phyloP scores from a whole-genome alignment of 2,888 invertebrate species.

The Pyrgus malvae region DNA sequence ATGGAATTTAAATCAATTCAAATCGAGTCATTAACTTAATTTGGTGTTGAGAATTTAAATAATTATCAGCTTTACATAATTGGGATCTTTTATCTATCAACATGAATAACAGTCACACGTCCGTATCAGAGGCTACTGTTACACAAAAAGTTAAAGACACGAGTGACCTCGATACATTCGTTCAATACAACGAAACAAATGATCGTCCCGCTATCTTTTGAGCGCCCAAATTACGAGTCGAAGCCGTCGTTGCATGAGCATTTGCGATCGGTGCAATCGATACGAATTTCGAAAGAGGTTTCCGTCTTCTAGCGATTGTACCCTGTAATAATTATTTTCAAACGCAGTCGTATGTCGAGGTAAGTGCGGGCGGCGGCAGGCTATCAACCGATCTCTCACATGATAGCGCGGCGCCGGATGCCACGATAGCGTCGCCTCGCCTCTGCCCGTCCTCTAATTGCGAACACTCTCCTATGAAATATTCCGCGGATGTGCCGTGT shows the following conservation, averaged over 20 bases:
- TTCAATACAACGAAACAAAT: slow-evolving; percentile 1
- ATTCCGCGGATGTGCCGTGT: slow-evolving; percentile 54
- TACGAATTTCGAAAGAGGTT: slow-evolving; percentile 14
- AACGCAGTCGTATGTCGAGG: slow-evolving; percentile 34
- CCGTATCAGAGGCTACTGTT: slow-evolving; percentile 4
- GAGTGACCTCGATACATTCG: slow-evolving; percentile 3
- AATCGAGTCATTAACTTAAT: neutral
- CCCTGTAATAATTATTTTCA: slow-evolving; percentile 35
- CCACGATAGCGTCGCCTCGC: slow-evolving; percentile 57
- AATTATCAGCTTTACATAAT: neutral
- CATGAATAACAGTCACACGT: slow-evolving; percentile 8
- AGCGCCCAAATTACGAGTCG: neutral
- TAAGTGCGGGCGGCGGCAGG: slow-evolving; percentile 34
- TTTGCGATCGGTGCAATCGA: slow-evolving; percentile 25
- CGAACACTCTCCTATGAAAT: slow-evolving; percentile 58
- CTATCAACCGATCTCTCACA: slow-evolving; percentile 65
- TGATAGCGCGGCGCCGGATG: slow-evolving; percentile 65
- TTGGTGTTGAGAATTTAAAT: neutral
- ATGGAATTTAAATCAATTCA: neutral
- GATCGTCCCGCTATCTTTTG: slow-evolving; percentile 22
- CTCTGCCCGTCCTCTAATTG: slow-evolving; percentile 66
- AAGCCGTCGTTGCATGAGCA: neutral
- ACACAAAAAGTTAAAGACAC: slow-evolving; percentile 5
- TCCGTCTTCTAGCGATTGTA: slow-evolving; percentile 17
- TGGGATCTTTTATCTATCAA: neutral